Conservation (phyloP, 1,140 invertebrate genomes). For the Drosophila azteca region DNA sequence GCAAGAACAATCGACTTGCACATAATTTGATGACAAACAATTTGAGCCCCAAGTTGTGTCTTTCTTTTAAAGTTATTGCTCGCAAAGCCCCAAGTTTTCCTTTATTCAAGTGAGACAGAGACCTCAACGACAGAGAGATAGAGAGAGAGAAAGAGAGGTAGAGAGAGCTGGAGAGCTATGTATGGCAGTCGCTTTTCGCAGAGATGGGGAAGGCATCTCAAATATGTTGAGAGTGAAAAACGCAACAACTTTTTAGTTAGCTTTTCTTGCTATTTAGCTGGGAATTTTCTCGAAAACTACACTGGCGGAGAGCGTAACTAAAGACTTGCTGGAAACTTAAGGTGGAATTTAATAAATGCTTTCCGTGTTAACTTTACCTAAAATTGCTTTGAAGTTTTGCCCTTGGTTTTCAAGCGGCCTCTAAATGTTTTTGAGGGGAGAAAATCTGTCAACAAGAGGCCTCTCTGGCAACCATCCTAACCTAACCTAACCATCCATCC, state of each 20-base stretch:
- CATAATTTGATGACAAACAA: conserved; percentile 81
- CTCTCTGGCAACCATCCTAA: too few species aligned
- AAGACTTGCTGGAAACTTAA: conserved; percentile 37
- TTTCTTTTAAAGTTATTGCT: conserved; percentile 58
- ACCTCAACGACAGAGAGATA: background rate
- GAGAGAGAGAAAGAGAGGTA: background rate
- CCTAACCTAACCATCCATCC: conserved; percentile 8
- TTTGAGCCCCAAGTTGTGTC: conserved; percentile 68
- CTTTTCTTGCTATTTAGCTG: conserved; percentile 35
- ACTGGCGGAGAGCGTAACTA: conserved; percentile 4
- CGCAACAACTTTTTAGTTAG: conserved; percentile 53
- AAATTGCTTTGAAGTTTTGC: conserved; percentile 67
- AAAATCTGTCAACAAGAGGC: conserved; percentile 45
- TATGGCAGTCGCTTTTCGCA: conserved; percentile 37
- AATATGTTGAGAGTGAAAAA: conserved; percentile 58
- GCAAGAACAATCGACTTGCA: conserved; percentile 60
- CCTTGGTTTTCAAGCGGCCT: conserved; percentile 10
- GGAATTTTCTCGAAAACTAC: conserved; percentile 37
- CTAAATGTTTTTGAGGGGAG: background rate
- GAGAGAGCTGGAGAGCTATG: conserved; percentile 13
- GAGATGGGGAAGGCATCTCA: conserved; percentile 56
- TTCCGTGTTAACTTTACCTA: conserved; percentile 50
- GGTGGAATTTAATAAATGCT: conserved; percentile 74
- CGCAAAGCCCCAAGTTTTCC: conserved; percentile 35
- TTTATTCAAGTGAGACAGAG: conserved; percentile 2